phyloP scores from a whole-genome alignment of 92 coral and sea anemone species.

The Epizoanthus illoricatus region DNA sequence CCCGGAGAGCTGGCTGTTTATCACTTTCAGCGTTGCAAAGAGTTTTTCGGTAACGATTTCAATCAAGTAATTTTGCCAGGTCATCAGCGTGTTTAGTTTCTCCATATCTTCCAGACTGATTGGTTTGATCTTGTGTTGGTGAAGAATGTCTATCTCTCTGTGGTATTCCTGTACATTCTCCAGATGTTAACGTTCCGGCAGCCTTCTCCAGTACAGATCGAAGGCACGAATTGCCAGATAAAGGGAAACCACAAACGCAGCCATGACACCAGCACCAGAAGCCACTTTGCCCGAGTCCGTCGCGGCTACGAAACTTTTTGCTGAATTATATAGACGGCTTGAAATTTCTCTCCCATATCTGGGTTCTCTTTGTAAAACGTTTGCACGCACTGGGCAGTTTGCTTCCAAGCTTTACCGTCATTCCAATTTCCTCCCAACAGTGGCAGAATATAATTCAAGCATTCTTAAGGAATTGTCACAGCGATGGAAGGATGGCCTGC shows the following conservation, averaged over 20 bases:
- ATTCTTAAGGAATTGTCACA: not conserved
- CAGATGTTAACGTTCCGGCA: conserved; percentile 3
- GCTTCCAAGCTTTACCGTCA: not conserved
- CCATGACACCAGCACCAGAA: too few relatives aligned
- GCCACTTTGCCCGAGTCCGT: too few relatives aligned
- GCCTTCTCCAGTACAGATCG: not conserved
- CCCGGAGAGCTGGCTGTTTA: not conserved
- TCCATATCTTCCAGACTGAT: too few relatives aligned
- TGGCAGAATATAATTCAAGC: not conserved
- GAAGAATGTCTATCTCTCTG: not conserved
- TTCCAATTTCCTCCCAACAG: not conserved
- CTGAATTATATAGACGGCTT: not conserved
- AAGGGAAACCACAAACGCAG: not conserved
- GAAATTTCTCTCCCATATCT: not conserved
- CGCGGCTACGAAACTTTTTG: too few relatives aligned
- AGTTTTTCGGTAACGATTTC: not conserved
- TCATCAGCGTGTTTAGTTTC: too few relatives aligned
- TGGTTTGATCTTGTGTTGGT: not conserved
- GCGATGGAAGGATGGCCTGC: not conserved
- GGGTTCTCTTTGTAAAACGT: not conserved
- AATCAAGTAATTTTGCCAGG: not conserved
- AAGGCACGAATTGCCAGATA: not conserved
- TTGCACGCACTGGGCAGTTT: not conserved
- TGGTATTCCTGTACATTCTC: not conserved
- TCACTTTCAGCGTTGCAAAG: not conserved